Percentiles rank a stretch among this genome's conserved stretches.
Conservation (phyloP, 2,797 vertebrate species). For the Erpetoichthys calabaricus region DNA sequence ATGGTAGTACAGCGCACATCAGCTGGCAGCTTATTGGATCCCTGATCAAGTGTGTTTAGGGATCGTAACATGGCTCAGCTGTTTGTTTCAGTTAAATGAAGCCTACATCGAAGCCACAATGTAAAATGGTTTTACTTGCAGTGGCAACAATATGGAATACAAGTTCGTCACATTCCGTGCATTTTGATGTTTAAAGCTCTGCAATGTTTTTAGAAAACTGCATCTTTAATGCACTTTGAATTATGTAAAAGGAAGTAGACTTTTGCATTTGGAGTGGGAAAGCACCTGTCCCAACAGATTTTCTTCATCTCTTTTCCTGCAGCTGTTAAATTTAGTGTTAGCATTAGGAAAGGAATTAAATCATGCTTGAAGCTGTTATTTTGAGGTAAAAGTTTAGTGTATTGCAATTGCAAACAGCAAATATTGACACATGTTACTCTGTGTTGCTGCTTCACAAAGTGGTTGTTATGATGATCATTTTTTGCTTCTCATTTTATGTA, state of each 20-base stretch:
- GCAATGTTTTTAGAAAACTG: slow-evolving; percentile 5
- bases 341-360: too few species aligned
- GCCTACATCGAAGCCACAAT: slow-evolving; percentile 3
- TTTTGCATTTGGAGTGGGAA: slow-evolving; percentile 6
- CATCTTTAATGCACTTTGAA: slow-evolving; percentile 10
- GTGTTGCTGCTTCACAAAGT: too few species aligned
- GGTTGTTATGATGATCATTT: too few species aligned
- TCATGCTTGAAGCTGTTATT: too few species aligned
- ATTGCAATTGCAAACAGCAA: too few species aligned
- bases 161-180: slow-evolving; percentile 3
- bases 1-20: too few species aligned
- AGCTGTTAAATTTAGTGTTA: too few species aligned
- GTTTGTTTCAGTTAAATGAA: slow-evolving; percentile 2
- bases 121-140: slow-evolving; percentile 11
- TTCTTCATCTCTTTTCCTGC: not conserved
- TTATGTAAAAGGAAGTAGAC: slow-evolving; percentile 9
- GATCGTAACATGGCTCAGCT: not conserved
- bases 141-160: slow-evolving; percentile 13
- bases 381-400: too few species aligned
- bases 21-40: too few species aligned
- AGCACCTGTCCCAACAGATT: not conserved
- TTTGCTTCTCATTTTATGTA: too few species aligned
- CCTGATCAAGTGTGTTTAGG: too few species aligned
- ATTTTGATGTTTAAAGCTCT: slow-evolving; percentile 12
- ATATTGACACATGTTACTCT: too few species aligned